Evolutionary conservation across 2,888 invertebrate species (phyloP).

Genomic region (Drosophila paramelanica): DNA sequence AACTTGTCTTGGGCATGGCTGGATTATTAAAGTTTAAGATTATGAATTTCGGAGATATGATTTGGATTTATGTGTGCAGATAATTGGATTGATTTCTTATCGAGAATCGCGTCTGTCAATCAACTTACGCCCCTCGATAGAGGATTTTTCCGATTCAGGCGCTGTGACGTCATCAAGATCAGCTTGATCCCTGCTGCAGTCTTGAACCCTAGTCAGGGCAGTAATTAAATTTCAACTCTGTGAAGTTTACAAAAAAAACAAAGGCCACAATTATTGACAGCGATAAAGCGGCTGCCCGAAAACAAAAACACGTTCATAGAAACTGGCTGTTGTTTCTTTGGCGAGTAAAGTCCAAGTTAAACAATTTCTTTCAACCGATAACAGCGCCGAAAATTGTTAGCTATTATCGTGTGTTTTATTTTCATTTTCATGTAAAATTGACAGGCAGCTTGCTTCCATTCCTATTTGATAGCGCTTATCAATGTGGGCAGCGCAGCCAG

Average conservation of each 20-base stretch:
- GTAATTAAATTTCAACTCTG: slow-evolving; percentile 5
- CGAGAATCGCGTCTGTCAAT: slow-evolving; percentile 41
- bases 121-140: slow-evolving; percentile 52
- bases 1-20: slow-evolving; percentile 9
- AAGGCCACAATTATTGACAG: slow-evolving; percentile 38
- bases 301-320: slow-evolving; percentile 13
- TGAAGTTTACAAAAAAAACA: slow-evolving; percentile 15
- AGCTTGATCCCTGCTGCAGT: slow-evolving; percentile 23
- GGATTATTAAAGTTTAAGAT: slow-evolving; percentile 27
- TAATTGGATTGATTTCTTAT: not conserved
- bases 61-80: not conserved
- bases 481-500: slow-evolving; percentile 36
- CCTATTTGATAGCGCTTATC: slow-evolving; percentile 48
- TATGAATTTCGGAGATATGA: slow-evolving; percentile 8
- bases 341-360: slow-evolving; percentile 64
- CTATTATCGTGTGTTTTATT: slow-evolving; percentile 42
- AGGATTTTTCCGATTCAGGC: slow-evolving; percentile 6
- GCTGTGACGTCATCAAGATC: slow-evolving; percentile 15
- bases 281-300: slow-evolving; percentile 21
- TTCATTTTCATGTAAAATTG: slow-evolving; percentile 33
- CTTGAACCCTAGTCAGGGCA: slow-evolving; percentile 42
- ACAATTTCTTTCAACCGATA: slow-evolving; percentile 60
- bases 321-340: slow-evolving; percentile 14
- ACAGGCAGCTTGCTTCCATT: slow-evolving; percentile 26
- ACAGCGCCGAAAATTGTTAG: slow-evolving; percentile 51